Base-by-base conservation (phyloP, 2,113 vertebrate genomes). In the Heptranchias perlo region DNA sequence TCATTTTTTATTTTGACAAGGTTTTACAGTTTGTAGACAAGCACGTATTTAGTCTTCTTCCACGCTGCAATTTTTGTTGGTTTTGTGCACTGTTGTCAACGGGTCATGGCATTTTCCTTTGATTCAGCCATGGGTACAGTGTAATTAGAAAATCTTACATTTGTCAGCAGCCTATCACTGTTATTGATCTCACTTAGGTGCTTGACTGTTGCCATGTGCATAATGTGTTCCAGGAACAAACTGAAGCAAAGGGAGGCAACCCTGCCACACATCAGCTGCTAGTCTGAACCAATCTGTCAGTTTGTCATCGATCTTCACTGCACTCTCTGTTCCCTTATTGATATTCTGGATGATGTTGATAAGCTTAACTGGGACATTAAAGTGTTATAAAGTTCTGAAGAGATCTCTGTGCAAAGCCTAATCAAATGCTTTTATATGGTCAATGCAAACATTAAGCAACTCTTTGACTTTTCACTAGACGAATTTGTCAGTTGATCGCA, bases 341-440 rank as follows among this genome's bases (percentile, higher is more conserved):
- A 67, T 52, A 35, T 61, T 49, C 62, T 47, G n/a, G 93, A 67
- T 91, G 87, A 58, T 94, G 93, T 67, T 44, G 93, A 28, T 67
- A 94, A 93, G 89, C 35, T 93, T n/a, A 4, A 93, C 31, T 65
- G 86, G 86, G 47, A 49, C 86, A 91, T 91, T 58, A 54, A 4
- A 58, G 69, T 76, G 47, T 52, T 87, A 47, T 52, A 87, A 94
- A 65, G n/a, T 25, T 44, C 39, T 47, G 11, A 65, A 28, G 44
- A 10, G 18, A 94, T 25, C 44, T 67, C 44, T 28, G 21, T 94
- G 39, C 62, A 23, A 47, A 6, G 8, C 8, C 44, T 23, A 67
- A 21, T 94, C 62, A 94, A 94, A 94, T 67, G 39, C 23, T 94
- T 94, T 94, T 14, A 87, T 91, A 8, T n/a, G 35, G 61, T 62